Percentiles rank a stretch among this genome's conserved stretches.
phyloP scores from a whole-genome alignment of 2,113 vertebrate species.

The Willisornis vidua region DNA sequence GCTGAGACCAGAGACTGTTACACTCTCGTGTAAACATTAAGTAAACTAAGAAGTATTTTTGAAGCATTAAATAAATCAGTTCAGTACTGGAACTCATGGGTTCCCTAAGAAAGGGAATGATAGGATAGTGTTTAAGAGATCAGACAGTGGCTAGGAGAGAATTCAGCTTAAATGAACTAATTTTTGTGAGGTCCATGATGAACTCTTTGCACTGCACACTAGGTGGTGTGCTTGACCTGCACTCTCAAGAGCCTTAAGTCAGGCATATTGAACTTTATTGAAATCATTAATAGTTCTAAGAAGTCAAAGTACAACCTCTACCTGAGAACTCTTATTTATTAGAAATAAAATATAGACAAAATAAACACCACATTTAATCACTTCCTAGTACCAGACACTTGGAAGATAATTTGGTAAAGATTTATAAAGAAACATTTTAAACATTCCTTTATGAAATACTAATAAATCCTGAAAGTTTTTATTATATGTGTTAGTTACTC shows the following conservation, averaged over 20 bases:
- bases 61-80: neutral
- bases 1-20: neutral
- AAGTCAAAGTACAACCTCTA: neutral
- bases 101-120: neutral
- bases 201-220: slow-evolving; percentile 53
- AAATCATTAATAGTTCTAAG: neutral
- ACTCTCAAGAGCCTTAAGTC: neutral
- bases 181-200: neutral
- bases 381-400: neutral
- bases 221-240: slow-evolving; percentile 66
- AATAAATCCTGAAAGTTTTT: neutral
- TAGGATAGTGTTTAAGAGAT: neutral
- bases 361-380: neutral
- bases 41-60: neutral
- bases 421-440: neutral
- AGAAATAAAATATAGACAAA: neutral
- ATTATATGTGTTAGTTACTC: neutral
- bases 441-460: neutral
- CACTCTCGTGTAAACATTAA: neutral
- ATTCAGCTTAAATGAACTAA: neutral
- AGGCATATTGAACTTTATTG: neutral
- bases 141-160: neutral
- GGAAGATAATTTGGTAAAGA: neutral
- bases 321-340: neutral
- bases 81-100: neutral